Conservation (phyloP, 2,113 vertebrate genomes). For the Cyanoliseus patagonus region DNA sequence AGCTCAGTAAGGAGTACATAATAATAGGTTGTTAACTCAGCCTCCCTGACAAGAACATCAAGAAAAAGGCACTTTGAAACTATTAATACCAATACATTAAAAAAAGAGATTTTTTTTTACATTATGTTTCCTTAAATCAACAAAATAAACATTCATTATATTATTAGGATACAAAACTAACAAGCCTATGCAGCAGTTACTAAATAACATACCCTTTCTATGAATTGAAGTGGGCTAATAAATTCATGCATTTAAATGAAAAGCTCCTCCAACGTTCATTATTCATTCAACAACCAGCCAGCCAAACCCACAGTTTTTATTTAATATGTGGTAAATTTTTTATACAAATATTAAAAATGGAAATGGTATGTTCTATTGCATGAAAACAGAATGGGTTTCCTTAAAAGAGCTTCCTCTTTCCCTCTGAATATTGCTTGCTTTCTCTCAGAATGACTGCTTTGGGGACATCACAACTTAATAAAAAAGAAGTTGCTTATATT, state of each 20-base stretch:
- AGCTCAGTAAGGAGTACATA: conserved; percentile 74
- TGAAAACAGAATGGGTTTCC: not conserved
- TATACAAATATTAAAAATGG: not conserved
- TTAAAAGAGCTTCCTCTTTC: not conserved
- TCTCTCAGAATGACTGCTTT: not conserved
- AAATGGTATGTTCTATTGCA: not conserved
- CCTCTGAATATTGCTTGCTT: not conserved
- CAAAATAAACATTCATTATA: conserved; percentile 16
- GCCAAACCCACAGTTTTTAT: not conserved
- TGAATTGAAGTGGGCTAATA: not conserved
- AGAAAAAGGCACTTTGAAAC: conserved; percentile 75
- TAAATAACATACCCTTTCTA: not conserved
- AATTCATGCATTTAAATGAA: not conserved
- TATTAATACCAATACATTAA: conserved; percentile 58
- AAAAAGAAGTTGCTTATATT: not conserved
- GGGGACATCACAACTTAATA: not conserved
- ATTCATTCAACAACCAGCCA: not conserved
- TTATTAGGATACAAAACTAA: not conserved
- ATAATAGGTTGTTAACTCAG: conserved; percentile 75
- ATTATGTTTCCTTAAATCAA: conserved; percentile 7
- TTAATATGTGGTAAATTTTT: not conserved
- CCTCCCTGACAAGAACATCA: conserved; percentile 57
- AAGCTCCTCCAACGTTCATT: not conserved
- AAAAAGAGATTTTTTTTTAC: not conserved
- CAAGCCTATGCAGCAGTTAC: not conserved